These are phyloP conservation scores for Arctia plantaginis DNA, from an alignment of 2,888 invertebrate species.

Conservation along the genomic window DNA sequence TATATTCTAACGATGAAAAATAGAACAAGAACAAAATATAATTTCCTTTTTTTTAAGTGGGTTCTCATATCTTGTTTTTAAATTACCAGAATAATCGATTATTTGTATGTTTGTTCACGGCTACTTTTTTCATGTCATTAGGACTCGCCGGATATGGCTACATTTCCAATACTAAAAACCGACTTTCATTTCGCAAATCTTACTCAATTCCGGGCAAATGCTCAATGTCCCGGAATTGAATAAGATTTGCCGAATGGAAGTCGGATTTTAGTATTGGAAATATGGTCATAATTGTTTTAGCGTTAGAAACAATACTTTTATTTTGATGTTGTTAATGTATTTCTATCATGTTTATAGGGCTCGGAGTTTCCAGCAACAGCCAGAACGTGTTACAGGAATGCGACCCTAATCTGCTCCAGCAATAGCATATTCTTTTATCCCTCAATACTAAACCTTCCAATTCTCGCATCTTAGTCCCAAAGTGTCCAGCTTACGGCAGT, in stretches of 20 bases:
- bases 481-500: neutral
- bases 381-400: no score
- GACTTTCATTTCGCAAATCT: neutral
- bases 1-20: neutral
- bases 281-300: neutral
- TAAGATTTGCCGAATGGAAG: neutral
- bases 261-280: neutral
- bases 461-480: neutral
- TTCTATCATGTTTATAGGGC: no score
- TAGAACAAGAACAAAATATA: neutral
- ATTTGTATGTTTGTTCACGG: neutral
- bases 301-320: neutral
- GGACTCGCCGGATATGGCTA: neutral
- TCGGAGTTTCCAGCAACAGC: no score
- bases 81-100: neutral
- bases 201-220: neutral
- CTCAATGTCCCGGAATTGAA: neutral
- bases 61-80: neutral
- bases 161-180: neutral
- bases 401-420: no score
- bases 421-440: no score
- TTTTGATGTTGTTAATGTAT: no score
- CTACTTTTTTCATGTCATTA: neutral
- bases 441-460: neutral
- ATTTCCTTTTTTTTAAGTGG: neutral